A percentile compares a stretch with the other conserved stretches of the same genome.
phyloP scores from a whole-genome alignment of 2,888 invertebrate species.

The Molanna angustata region DNA sequence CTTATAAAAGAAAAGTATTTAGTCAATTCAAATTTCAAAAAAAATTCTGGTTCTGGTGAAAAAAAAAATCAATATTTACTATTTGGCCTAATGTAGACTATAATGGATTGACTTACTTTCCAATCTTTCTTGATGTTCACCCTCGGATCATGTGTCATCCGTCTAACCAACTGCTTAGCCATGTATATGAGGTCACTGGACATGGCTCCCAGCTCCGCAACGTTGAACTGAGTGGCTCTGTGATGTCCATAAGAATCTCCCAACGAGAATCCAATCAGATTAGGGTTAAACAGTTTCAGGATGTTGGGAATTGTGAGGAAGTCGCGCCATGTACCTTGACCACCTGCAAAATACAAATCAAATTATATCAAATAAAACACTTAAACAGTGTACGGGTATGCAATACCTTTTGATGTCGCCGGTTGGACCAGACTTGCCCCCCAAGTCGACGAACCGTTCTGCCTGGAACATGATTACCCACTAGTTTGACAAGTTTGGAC shows the following conservation, averaged over 20 bases:
- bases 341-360: conserved; percentile 45
- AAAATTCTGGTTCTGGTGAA: too few relatives aligned
- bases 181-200: conserved; percentile 57
- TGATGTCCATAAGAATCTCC: conserved; percentile 46
- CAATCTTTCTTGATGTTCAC: conserved; percentile 58
- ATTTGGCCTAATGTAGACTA: background rate
- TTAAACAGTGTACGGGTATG: too few relatives aligned
- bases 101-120: conserved; percentile 47
- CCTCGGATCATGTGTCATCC: conserved; percentile 51
- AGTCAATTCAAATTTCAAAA: too few relatives aligned
- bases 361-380: too few relatives aligned
- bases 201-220: conserved; percentile 59
- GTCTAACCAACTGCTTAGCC: conserved; percentile 52
- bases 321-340: conserved; percentile 52
- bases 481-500: too few relatives aligned
- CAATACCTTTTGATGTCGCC: too few relatives aligned
- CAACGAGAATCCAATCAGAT: conserved; percentile 59
- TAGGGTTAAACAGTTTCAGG: conserved; percentile 62
- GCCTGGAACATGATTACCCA: too few relatives aligned
- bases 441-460: too few relatives aligned
- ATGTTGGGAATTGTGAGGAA: conserved; percentile 60
- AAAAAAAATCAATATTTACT: too few relatives aligned
- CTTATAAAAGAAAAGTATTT: too few relatives aligned
- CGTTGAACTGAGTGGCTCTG: conserved; percentile 52
- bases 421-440: too few relatives aligned